Percentiles rank a stretch among this genome's conserved stretches.
These are phyloP conservation scores for Diploptera punctata DNA, from an alignment of 2,888 invertebrate genomes.

Conservation along the genomic window DNA sequence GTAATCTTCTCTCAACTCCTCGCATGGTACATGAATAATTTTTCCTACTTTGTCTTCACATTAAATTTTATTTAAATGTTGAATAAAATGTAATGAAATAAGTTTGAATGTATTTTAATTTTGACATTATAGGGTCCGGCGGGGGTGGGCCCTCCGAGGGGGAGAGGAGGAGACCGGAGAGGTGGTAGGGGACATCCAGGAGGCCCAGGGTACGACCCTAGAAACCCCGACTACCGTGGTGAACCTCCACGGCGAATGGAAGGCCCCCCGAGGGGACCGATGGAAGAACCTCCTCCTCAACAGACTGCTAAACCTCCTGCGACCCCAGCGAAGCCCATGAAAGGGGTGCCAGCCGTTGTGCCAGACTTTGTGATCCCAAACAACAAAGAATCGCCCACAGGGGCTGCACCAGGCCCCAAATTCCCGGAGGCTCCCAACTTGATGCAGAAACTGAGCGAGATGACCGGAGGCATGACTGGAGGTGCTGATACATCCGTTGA, in stretches of 20 bases:
- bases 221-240: constrained; percentile 5
- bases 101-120: too few species aligned
- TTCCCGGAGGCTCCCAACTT: constrained; percentile 67
- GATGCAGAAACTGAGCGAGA: constrained; percentile 87
- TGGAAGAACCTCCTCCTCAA: constrained; percentile 47
- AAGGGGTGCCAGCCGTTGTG: constrained; percentile 59
- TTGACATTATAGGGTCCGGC: constrained; percentile 39
- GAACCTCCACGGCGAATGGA: neutral
- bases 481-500: constrained; percentile 74
- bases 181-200: constrained; percentile 64
- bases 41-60: too few species aligned
- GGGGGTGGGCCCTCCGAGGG: constrained; percentile 58
- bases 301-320: constrained; percentile 28
- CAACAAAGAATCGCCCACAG: constrained; percentile 43
- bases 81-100: too few species aligned
- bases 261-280: constrained; percentile 44
- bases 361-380: constrained; percentile 52
- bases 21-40: too few species aligned
- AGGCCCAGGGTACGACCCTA: constrained; percentile 8
- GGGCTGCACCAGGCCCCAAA: constrained; percentile 41
- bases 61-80: too few species aligned
- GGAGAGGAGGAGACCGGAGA: constrained; percentile 68
- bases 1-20: too few species aligned
- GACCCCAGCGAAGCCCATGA: constrained; percentile 51
- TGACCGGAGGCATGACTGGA: constrained; percentile 71